Evolutionary conservation across 2,888 invertebrate genomes (phyloP), one percentile per base, ranked within the genome.

Genomic region (Cybosia mesomella): DNA sequence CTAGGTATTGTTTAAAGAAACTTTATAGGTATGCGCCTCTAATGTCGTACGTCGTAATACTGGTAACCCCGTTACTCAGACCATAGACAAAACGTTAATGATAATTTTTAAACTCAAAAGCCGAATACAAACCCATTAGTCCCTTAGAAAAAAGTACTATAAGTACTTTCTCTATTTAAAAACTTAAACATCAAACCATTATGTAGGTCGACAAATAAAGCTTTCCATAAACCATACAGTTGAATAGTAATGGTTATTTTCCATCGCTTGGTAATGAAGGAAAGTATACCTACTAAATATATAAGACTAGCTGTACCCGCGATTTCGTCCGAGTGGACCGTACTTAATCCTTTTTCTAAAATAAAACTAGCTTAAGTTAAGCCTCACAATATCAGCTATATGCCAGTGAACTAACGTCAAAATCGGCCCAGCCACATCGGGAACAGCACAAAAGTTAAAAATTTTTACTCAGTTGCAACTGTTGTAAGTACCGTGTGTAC

Each of bases 151-250:
- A 76, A 75, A 69, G 66, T 77, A 77, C 68, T 66, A 74, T 34
- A 58, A 78, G 80, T 81, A 82, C 82, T 78, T 80, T 75, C 78
- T 76, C 71, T 74, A 73, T 81, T 82, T 80, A 75, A 77, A 76
- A 75, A 74, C 67, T 71, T 69, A 70, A 67, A 58, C 79, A 68
- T 76, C 71, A 22, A 71, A 76, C 70, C 68, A 65, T 68, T 75
- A 81, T 73, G 77, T 82, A 70, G 80, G 79, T 58, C 77, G 67
- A 69, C 65, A 71, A 67, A 74, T 73, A 75, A 73, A 70, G 72
- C 70, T 72, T 78, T 78, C 55, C 58, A 22, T 77, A 75, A 76
- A 73, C 71, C 59, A 71, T 76, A 70, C 73, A 61, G 63, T 71
- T 70, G 36, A 62, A 55, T 22, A 43, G 62, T 72, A 81, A 76